Percentiles rank a stretch among this genome's conserved stretches.
phyloP scores from a whole-genome alignment of 2,797 vertebrate genomes.

The Gadopsis bispinosus region DNA sequence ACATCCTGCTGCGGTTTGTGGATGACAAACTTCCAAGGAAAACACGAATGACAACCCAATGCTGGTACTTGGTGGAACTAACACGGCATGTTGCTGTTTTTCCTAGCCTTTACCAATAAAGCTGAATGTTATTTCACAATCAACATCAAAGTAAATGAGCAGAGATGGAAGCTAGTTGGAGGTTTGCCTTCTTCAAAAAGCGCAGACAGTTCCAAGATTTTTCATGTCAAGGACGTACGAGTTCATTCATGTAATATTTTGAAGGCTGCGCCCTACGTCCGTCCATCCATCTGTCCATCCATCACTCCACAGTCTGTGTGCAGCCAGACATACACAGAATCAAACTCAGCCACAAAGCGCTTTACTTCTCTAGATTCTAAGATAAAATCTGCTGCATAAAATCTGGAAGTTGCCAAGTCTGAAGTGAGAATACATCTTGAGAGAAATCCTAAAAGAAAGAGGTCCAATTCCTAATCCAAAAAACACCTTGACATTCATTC shows the following conservation, averaged over 20 bases:
- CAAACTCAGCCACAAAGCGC: constrained; percentile 7
- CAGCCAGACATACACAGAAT: constrained; percentile 10
- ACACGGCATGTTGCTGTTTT: background rate
- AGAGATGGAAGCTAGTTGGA: constrained; percentile 9
- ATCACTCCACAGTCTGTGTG: background rate
- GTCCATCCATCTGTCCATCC: constrained; percentile 4
- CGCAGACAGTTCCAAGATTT: background rate
- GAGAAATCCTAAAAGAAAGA: background rate
- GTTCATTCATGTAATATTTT: constrained; percentile 26
- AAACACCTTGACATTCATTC: too few relatives aligned
- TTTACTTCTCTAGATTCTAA: background rate
- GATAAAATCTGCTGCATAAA: background rate
- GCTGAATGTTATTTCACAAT: constrained; percentile 16
- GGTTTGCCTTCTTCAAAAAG: background rate
- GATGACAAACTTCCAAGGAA: constrained; percentile 30
- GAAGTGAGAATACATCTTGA: background rate
- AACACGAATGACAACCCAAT: constrained; percentile 2
- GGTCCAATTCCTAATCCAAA: background rate
- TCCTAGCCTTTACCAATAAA: background rate
- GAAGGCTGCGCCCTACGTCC: background rate
- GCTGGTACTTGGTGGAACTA: background rate
- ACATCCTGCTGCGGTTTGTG: constrained; percentile 1
- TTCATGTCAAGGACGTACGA: constrained; percentile 13
- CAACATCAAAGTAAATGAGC: constrained; percentile 4
- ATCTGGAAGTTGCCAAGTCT: background rate